Evolutionary conservation across 2,113 vertebrate species (phyloP).

Genomic region (Saccopteryx bilineata): DNA sequence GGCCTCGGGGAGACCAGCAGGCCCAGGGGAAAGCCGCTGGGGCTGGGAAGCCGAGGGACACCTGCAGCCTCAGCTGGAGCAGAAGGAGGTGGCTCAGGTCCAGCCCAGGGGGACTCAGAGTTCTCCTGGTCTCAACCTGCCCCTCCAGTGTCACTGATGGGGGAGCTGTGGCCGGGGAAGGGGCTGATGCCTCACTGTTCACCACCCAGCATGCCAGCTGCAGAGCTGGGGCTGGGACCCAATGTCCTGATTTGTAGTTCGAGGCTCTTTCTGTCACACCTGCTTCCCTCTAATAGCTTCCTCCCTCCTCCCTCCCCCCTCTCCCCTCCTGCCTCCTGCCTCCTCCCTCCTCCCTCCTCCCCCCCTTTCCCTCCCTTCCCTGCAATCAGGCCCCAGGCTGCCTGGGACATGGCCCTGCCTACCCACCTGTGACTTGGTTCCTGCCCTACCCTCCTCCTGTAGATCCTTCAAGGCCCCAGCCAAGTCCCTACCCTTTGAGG

Average conservation of each 20-base stretch:
- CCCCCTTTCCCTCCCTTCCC: background rate
- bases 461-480: background rate
- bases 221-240: background rate
- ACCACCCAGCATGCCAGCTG: background rate
- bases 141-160: background rate
- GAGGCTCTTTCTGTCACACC: background rate
- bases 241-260: accelerated
- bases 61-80: background rate
- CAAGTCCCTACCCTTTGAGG: background rate
- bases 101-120: background rate
- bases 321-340: background rate
- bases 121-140: background rate
- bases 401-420: background rate
- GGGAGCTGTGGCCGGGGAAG: background rate
- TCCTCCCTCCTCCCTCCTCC: background rate
- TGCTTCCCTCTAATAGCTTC: background rate
- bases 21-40: background rate
- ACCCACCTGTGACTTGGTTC: background rate
- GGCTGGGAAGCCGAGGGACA: accelerated
- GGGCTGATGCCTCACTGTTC: background rate
- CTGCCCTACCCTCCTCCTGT: background rate
- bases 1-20: background rate
- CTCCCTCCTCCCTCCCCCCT: too few relatives aligned
- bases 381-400: too few relatives aligned
- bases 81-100: accelerated